Evolutionary conservation across 2,797 vertebrate species (phyloP).

Genomic region (Capromys pilorides): DNA sequence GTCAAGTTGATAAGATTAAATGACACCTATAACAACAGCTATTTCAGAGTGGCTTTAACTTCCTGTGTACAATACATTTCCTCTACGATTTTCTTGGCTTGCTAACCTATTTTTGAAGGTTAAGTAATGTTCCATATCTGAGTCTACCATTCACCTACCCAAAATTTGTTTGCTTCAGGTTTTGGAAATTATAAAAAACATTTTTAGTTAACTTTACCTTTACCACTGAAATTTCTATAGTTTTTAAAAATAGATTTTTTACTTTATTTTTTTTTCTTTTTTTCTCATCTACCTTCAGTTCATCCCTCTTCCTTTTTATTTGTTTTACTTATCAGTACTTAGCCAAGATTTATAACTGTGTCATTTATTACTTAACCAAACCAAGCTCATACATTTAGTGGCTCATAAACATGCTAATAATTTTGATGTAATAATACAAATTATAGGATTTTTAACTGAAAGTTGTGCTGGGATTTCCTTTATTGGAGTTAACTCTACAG

Average conservation of each 20-base stretch:
- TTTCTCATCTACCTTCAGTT: not conserved
- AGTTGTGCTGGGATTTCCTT: constrained; percentile 22
- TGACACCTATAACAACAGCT: not conserved
- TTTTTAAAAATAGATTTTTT: not conserved
- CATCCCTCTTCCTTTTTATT: constrained; percentile 41
- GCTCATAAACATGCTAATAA: not conserved
- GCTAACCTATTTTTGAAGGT: not conserved
- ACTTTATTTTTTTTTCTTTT: constrained; percentile 11
- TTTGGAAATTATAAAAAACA: constrained; percentile 13
- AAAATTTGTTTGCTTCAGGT: constrained; percentile 24
- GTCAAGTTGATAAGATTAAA: not conserved
- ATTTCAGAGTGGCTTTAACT: constrained; percentile 34
- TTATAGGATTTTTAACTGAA: constrained; percentile 35
- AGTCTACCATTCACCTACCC: not conserved
- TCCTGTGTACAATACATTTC: not conserved
- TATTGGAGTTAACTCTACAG: not conserved
- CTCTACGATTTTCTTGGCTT: not conserved
- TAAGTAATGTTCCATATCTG: not conserved
- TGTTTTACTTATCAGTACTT: not conserved
- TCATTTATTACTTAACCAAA: constrained; percentile 35
- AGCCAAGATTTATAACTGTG: not conserved
- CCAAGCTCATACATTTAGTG: constrained; percentile 4
- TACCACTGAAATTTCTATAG: not conserved
- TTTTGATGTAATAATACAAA: constrained; percentile 35
- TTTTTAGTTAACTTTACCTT: not conserved